Evolutionary conservation across 2,113 vertebrate species (phyloP).

Genomic region (Nycticryphes semicollaris): DNA sequence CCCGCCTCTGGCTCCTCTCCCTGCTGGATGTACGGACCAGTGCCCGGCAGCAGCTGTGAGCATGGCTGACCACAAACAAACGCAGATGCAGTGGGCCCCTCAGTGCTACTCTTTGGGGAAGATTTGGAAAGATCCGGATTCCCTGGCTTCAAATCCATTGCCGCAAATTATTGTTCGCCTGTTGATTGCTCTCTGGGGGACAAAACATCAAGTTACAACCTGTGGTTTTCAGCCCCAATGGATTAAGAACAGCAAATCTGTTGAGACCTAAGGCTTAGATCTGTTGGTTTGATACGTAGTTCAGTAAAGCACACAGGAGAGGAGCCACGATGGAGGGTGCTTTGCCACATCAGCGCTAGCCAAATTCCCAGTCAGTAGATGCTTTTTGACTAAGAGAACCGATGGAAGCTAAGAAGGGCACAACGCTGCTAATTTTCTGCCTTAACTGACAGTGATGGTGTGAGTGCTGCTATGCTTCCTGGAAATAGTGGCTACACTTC

Average conservation of each 20-base stretch:
- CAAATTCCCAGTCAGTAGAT: background rate
- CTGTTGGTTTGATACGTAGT: background rate
- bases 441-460: background rate
- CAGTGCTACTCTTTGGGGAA: background rate
- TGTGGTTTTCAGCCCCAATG: conserved; percentile 27
- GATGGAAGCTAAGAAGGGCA: background rate
- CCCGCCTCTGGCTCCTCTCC: rapidly evolving
- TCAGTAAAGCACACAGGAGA: background rate
- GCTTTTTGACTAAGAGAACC: background rate
- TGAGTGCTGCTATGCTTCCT: background rate
- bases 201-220: conserved; percentile 48
- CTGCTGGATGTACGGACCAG: background rate
- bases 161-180: background rate
- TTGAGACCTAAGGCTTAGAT: conserved; percentile 38
- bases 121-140: background rate
- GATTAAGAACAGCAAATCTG: conserved; percentile 41
- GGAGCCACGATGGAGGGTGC: background rate
- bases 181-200: conserved; percentile 39
- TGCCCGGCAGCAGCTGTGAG: background rate
- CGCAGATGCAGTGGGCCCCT: rapidly evolving
- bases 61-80: background rate
- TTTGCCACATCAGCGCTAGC: background rate
- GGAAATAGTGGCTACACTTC: background rate
- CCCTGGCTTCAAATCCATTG: background rate
- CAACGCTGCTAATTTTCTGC: background rate